Base-by-base conservation (phyloP, 2,888 invertebrate genomes). In the Congeria kusceri region DNA sequence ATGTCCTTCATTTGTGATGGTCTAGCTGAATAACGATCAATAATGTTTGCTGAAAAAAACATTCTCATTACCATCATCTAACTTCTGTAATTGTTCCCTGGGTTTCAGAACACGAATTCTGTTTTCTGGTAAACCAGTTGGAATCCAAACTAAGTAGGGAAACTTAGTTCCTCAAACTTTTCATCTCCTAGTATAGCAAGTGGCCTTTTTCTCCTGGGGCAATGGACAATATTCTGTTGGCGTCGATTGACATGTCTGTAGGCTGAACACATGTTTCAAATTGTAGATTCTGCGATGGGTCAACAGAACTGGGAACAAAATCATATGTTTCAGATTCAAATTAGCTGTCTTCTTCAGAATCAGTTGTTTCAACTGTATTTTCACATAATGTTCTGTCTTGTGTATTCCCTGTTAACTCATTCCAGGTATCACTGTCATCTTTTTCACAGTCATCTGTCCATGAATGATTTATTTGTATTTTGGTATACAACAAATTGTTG, bases 1-100 rank as follows among this genome's bases (percentile, higher is more conserved):
- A 85, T 67, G 25, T 87, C 68, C 61, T 91, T 86, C n/a, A 91
- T 68, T 7, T 62, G 27, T n/a, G 75, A 59, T 25, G 89, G 89
- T 53, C 92, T 67, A 9, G 85, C 66, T 15, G 73, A 59, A 80
- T 92, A 92, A 23, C 89, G 79, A 18, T 91, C 88, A 2, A 89
- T 39, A 0, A 88, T 61, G 9, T 86, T 87, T 7, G 75, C 63
- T 9, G 27, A 15, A 9, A 69, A 73, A 84, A 11, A 83, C 49
- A 81, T 83, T 61, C 49, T 74, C 63, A 27, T 76, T 69, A n/a
- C 80, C 79, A 65, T 82, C 80, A 25, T 77, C 67, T 46, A 86
- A 58, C 20, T 74, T 25, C 25, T 66, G 15, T 20, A 80, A 20
- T 86, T 44, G 73, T 20, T 72, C 57, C 47, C 73, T 59, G 20